These are phyloP conservation scores for Tiliacea aurago DNA, from an alignment of 2,888 invertebrate species.

Conservation along the genomic window DNA sequence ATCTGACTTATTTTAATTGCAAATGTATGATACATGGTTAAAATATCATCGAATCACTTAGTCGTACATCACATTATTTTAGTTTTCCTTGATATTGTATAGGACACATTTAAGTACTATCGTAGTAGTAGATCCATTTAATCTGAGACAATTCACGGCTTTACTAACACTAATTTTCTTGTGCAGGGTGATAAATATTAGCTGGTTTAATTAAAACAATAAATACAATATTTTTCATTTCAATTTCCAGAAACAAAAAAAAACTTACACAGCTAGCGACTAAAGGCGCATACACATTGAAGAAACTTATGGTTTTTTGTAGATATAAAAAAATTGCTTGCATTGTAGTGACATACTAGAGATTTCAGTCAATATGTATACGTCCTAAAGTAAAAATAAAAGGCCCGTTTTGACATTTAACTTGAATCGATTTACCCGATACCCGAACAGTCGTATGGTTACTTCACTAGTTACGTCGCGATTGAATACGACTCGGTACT, in stretches of 20 bases:
- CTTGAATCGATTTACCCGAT: no score
- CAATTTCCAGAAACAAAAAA: conserved; percentile 51
- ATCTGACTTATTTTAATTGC: conserved; percentile 56
- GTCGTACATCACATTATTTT: conserved; percentile 58
- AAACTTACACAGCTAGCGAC: conserved; percentile 64
- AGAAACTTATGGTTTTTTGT: conserved; percentile 15
- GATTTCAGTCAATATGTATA: conserved; percentile 60
- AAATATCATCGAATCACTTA: conserved; percentile 48
- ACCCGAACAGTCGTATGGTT: no score
- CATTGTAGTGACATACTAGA: conserved; percentile 11
- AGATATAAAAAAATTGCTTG: conserved; percentile 18
- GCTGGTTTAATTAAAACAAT: conserved; percentile 56
- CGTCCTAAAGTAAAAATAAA: no score
- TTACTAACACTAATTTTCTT: conserved; percentile 51
- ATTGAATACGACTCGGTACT: no score
- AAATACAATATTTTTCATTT: conserved; percentile 55
- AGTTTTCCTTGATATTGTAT: conserved; percentile 45
- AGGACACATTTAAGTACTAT: conserved; percentile 64
- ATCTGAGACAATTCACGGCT: conserved; percentile 37
- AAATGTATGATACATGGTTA: conserved; percentile 44
- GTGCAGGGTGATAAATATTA: conserved; percentile 59
- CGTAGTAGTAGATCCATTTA: conserved; percentile 32
- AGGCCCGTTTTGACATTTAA: no score
- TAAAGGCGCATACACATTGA: conserved; percentile 64
- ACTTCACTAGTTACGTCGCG: no score